Evolutionary conservation across 2,888 invertebrate genomes (phyloP).

Genomic region (Dromius quadrimaculatus): DNA sequence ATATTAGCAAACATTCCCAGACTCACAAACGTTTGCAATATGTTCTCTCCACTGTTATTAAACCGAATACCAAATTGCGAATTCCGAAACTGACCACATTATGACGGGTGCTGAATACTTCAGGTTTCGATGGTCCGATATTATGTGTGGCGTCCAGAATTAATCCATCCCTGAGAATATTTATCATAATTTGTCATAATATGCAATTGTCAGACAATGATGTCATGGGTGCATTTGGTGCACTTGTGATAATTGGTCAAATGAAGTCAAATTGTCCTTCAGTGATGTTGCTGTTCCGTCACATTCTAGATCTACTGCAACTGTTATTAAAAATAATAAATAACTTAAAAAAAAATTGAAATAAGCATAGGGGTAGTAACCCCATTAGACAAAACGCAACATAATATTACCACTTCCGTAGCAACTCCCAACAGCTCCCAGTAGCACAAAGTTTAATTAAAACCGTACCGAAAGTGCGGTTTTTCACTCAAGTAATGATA

Average conservation of each 20-base stretch:
- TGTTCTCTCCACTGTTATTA: constrained; percentile 33
- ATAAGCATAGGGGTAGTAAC: neutral
- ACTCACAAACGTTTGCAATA: constrained; percentile 32
- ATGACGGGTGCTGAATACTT: neutral
- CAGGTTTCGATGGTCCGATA: neutral
- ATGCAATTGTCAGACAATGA: constrained; percentile 46
- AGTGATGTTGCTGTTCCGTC: too few species aligned
- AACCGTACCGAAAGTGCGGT: constrained; percentile 17
- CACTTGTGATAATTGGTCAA: constrained; percentile 46
- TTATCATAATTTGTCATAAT: neutral
- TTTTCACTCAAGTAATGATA: constrained; percentile 41
- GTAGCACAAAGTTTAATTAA: constrained; percentile 31
- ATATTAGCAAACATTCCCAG: constrained; percentile 4
- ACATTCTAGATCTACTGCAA: neutral
- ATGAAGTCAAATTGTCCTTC: constrained; percentile 17
- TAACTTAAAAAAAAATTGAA: neutral
- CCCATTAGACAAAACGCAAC: neutral
- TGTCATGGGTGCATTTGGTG: constrained; percentile 44
- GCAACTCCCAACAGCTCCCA: constrained; percentile 19
- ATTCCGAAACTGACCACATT: constrained; percentile 31
- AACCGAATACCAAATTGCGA: too few species aligned
- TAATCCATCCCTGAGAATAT: neutral
- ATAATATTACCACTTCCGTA: constrained; percentile 16
- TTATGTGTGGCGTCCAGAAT: neutral
- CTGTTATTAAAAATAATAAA: constrained; percentile 23